Conservation (phyloP, 2,888 invertebrate species). For the Hedya salicella region DNA sequence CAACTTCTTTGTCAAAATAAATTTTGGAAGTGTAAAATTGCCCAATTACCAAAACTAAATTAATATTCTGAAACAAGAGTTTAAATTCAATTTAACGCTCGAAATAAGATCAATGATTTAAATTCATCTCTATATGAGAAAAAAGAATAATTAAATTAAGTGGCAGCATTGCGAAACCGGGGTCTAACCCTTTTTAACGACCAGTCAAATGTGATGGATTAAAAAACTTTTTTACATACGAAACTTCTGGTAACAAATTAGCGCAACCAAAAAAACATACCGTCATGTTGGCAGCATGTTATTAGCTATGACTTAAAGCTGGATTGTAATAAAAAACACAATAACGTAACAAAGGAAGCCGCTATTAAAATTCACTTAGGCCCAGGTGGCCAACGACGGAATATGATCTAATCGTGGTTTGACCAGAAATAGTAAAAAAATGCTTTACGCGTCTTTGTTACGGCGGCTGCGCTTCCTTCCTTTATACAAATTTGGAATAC, state of each 20-base stretch:
- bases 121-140: slow-evolving; percentile 56
- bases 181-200: slow-evolving; percentile 4
- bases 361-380: slow-evolving; percentile 71
- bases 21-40: no score
- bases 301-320: slow-evolving; percentile 53
- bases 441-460: slow-evolving; percentile 28
- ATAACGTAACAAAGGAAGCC: slow-evolving; percentile 60
- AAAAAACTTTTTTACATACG: slow-evolving; percentile 19
- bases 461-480: slow-evolving; percentile 23
- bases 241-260: slow-evolving; percentile 29
- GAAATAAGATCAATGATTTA: slow-evolving; percentile 57
- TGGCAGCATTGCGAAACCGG: slow-evolving; percentile 11
- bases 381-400: slow-evolving; percentile 54
- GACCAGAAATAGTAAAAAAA: slow-evolving; percentile 40
- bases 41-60: slow-evolving; percentile 2
- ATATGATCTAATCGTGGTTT: slow-evolving; percentile 45
- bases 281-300: slow-evolving; percentile 32
- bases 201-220: slow-evolving; percentile 22
- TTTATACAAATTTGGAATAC: slow-evolving; percentile 18
- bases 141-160: slow-evolving; percentile 42
- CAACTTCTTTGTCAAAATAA: neutral
- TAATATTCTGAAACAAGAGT: slow-evolving; percentile 52
- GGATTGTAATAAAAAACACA: slow-evolving; percentile 54
- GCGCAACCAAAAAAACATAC: slow-evolving; percentile 5
- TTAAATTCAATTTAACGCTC: slow-evolving; percentile 56